A percentile compares a stretch with the other conserved stretches of the same genome.
phyloP scores from a whole-genome alignment of 1,140 invertebrate species.

The Heliconius himera region DNA sequence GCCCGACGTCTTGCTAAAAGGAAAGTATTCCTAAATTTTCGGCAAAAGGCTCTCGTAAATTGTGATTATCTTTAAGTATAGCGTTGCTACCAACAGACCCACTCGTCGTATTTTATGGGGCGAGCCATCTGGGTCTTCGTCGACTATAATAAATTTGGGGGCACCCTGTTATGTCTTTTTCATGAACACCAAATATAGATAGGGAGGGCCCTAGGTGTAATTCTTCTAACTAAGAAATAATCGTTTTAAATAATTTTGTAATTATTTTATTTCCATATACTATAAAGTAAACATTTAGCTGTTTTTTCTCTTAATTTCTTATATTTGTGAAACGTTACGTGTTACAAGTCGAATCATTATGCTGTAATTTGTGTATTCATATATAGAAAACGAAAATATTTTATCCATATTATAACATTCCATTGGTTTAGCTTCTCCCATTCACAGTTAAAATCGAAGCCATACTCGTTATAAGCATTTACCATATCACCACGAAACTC shows the following conservation, averaged over 20 bases:
- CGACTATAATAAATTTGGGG: slow-evolving; percentile 72
- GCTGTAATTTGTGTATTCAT: too few species aligned
- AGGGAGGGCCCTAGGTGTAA: neutral
- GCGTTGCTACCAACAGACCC: slow-evolving; percentile 63
- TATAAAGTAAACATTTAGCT: too few species aligned
- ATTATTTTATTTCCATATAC: neutral
- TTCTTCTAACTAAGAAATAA: neutral
- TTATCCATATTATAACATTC: too few species aligned
- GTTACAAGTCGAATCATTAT: too few species aligned
- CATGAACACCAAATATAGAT: slow-evolving; percentile 50
- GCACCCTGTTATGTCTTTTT: slow-evolving; percentile 72
- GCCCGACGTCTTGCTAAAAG: slow-evolving; percentile 54
- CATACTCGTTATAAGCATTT: too few species aligned
- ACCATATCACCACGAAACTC: too few species aligned
- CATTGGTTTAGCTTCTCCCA: too few species aligned
- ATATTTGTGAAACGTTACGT: too few species aligned
- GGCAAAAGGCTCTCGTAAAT: slow-evolving; percentile 68
- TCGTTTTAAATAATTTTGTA: neutral
- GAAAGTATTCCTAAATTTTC: slow-evolving; percentile 62
- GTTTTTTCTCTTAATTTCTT: too few species aligned
- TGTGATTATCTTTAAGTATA: slow-evolving; percentile 74
- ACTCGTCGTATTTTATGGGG: slow-evolving; percentile 77
- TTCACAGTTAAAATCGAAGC: too few species aligned
- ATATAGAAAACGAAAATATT: too few species aligned
- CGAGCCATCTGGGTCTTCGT: slow-evolving; percentile 73